Percentiles rank a stretch among this genome's conserved stretches.
phyloP scores from a whole-genome alignment of 2,797 vertebrate genomes.

The Urocyon cinereoargenteus region DNA sequence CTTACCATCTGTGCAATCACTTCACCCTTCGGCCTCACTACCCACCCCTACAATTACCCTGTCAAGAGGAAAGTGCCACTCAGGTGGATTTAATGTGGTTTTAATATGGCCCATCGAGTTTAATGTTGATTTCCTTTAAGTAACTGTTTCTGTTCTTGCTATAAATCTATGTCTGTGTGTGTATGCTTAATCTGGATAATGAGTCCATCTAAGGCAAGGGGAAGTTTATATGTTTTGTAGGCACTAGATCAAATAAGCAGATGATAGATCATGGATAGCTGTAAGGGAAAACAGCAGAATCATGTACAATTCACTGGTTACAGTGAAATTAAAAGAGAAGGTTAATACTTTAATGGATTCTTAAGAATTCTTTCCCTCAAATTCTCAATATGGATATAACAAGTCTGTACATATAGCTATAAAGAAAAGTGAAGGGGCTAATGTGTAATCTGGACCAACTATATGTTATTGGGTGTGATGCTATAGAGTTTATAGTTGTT shows the following conservation, averaged over 20 bases:
- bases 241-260: slow-evolving; percentile 49
- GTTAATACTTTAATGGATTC: slow-evolving; percentile 59
- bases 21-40: neutral
- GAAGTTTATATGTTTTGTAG: slow-evolving; percentile 56
- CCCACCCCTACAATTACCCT: slow-evolving; percentile 71
- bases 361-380: slow-evolving; percentile 58
- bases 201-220: slow-evolving; percentile 30
- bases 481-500: neutral
- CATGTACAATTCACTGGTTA: slow-evolving; percentile 50
- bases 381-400: neutral
- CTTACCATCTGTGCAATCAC: slow-evolving; percentile 71
- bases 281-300: slow-evolving; percentile 40
- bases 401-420: neutral
- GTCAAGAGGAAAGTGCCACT: slow-evolving; percentile 54
- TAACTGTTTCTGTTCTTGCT: slow-evolving; percentile 38
- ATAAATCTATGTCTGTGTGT: neutral
- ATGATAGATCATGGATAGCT: neutral
- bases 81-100: slow-evolving; percentile 57
- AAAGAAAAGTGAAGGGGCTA: neutral
- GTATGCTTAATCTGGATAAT: slow-evolving; percentile 43
- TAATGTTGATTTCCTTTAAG: slow-evolving; percentile 65
- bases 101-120: slow-evolving; percentile 46
- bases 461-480: neutral
- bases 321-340: slow-evolving; percentile 50
- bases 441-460: neutral